These are phyloP conservation scores for Kradibia gibbosae DNA, from an alignment of 1,140 invertebrate genomes.

Conservation along the genomic window DNA sequence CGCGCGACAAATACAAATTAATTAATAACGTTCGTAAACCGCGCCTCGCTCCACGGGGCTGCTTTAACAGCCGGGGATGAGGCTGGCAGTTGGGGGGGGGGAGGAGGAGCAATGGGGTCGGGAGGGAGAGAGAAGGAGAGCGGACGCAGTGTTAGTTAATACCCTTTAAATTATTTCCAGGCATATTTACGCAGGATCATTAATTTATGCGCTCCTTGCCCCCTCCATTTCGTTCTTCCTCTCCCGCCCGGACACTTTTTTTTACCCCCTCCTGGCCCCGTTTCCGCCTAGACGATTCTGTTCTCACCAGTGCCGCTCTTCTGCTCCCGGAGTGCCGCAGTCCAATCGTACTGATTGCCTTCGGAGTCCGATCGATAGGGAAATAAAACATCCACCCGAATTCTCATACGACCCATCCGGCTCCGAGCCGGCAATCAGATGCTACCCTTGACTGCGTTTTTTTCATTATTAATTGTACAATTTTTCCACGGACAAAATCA, in stretches of 20 bases:
- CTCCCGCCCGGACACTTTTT: not conserved
- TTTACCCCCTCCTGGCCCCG: not conserved
- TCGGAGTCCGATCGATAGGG: not conserved
- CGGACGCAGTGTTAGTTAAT: conserved; percentile 55
- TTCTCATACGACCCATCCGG: not conserved
- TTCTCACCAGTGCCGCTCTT: not conserved
- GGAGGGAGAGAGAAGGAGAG: no score
- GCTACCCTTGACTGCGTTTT: no score
- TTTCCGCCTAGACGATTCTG: not conserved
- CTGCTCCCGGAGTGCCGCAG: not conserved
- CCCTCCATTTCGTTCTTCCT: not conserved
- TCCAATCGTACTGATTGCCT: not conserved
- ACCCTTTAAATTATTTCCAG: conserved; percentile 56
- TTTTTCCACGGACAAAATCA: no score
- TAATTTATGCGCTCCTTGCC: conserved; percentile 56
- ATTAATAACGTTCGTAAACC: conserved; percentile 61
- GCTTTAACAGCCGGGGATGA: conserved; percentile 49
- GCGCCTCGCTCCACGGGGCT: conserved; percentile 39
- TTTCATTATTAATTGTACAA: no score
- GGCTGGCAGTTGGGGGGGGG: not conserved
- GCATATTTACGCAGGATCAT: conserved; percentile 56
- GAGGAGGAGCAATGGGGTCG: no score
- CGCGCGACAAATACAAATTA: conserved; percentile 61
- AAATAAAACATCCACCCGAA: not conserved
- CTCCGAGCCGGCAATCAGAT: no score